Conservation (phyloP, 2,113 vertebrate genomes). For the Murina feae region DNA sequence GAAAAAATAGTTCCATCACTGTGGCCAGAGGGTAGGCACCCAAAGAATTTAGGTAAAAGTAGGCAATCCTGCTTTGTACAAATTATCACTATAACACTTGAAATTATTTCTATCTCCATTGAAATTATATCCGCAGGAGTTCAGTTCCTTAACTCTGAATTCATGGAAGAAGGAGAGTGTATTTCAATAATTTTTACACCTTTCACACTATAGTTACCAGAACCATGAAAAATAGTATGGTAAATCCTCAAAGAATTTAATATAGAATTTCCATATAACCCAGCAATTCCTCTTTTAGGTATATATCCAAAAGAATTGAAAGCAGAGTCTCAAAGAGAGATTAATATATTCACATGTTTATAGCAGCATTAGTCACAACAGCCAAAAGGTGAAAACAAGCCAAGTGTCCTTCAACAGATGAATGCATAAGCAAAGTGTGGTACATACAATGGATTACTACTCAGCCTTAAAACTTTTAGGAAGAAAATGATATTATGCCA, state of each 20-base stretch:
- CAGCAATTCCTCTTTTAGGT: neutral
- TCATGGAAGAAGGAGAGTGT: neutral
- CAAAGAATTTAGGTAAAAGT: neutral
- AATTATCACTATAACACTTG: neutral
- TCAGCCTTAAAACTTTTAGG: neutral
- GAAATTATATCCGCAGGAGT: neutral
- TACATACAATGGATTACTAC: neutral
- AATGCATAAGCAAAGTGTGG: neutral
- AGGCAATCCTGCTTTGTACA: neutral
- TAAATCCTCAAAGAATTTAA: neutral
- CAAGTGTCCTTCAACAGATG: neutral
- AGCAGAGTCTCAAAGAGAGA: neutral
- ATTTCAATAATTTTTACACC: neutral
- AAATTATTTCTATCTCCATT: neutral
- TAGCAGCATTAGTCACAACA: neutral
- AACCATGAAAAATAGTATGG: neutral
- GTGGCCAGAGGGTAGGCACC: neutral
- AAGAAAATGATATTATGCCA: neutral
- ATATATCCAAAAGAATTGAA: neutral
- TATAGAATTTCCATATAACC: neutral
- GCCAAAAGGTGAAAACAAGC: neutral
- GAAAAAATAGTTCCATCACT: neutral
- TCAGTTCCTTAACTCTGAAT: neutral
- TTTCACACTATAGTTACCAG: neutral
- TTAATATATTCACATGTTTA: neutral